These are phyloP conservation scores for Sorex maritimensis DNA, from an alignment of 2,797 vertebrate genomes.

Conservation along the genomic window DNA sequence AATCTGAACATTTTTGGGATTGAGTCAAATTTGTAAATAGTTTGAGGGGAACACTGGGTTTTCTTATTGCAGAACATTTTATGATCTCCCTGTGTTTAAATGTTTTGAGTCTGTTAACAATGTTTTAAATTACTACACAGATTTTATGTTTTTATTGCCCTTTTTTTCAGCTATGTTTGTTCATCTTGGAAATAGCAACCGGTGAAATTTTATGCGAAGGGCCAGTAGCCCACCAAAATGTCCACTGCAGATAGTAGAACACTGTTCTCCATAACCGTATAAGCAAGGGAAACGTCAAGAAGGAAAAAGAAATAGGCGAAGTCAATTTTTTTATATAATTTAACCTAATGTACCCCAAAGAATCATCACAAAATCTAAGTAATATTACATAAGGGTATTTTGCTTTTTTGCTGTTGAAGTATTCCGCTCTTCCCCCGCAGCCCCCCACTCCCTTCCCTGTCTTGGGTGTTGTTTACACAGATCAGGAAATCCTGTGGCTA, in stretches of 20 bases:
- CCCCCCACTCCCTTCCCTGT: no score
- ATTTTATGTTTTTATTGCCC: neutral
- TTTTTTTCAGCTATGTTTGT: neutral
- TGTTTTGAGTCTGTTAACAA: neutral
- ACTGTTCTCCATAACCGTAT: neutral
- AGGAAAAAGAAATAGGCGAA: neutral
- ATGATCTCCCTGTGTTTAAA: neutral
- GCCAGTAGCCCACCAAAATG: neutral
- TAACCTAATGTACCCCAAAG: neutral
- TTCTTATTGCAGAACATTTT: neutral
- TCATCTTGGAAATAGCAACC: neutral
- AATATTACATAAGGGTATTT: neutral
- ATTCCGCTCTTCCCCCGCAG: neutral
- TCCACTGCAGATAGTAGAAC: neutral
- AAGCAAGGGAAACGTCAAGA: neutral
- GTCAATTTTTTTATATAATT: neutral
- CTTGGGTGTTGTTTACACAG: no score
- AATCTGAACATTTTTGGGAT: neutral
- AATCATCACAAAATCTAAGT: neutral
- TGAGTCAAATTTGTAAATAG: neutral
- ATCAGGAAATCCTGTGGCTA: no score
- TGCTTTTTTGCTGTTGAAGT: neutral
- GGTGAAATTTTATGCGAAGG: neutral
- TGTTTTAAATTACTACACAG: neutral
- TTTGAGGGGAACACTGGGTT: neutral